Base-by-base conservation (phyloP, 2,113 vertebrate genomes). In the Semicossyphus pulcher region DNA sequence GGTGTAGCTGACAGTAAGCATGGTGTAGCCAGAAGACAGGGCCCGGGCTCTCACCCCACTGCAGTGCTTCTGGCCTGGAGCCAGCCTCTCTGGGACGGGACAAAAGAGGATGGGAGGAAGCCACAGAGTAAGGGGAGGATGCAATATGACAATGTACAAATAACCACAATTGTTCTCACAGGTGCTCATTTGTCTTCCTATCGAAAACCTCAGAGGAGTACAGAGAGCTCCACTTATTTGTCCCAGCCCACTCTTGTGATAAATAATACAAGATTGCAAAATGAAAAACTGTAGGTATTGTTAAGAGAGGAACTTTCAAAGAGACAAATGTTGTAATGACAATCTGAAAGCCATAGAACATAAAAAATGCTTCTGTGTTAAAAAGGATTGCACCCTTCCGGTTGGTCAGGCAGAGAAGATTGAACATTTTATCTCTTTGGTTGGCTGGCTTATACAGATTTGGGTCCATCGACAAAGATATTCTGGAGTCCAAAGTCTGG, bases 1-100 rank as follows among this genome's bases (percentile, higher is more conserved):
- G 31, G 45, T 92, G 83, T 98, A 98, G 89, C 95, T 97, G 69
- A 97, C 96, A 1, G 92, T 91, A 11, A 99, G 91, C 0, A 83
- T 64, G 3, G 95, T 96, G 73, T 95, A 93, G 0, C 97, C 97
- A 23, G 93, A 94, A 20, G 91, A 69, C 62, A 96, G 86, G 0
- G 95, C 97, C 77, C 92, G 92, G 64, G 95, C 94, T 63, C 68
- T 86, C 51, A 99, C 90, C 2, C 96, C 96, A 2, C 95, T 97
- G 85, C 97, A 99, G 76, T 94, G 94, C 25, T 89, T 91, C 44
- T 87, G 59, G 21, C 86, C 90, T 0, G 96, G 95, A 11, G 79
- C 85, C 42, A 99, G 88, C 36, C 93, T 91, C 69, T 93, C 98
- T 99, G 89, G 7, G 64, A 28, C 6, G 45, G 53, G 29, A 62